Evolutionary conservation across 2,113 vertebrate genomes (phyloP).

Genomic region (Pedetes capensis): DNA sequence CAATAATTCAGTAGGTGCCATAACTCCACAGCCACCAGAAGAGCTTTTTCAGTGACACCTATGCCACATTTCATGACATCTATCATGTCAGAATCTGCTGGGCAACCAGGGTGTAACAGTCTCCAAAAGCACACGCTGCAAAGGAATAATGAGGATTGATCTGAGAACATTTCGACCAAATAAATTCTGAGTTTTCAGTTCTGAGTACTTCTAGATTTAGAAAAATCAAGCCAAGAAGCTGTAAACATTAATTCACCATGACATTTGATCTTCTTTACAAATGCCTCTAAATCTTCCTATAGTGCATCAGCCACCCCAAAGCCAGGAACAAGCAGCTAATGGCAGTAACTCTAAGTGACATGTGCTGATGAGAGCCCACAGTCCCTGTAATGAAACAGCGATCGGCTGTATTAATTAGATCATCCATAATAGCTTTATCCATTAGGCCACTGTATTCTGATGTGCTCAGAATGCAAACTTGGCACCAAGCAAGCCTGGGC

Average conservation of each 20-base stretch:
- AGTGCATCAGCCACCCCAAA: slow-evolving; percentile 58
- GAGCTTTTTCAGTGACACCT: not conserved
- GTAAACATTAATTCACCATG: slow-evolving; percentile 48
- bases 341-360: slow-evolving; percentile 34
- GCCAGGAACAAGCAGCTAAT: slow-evolving; percentile 42
- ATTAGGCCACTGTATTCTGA: slow-evolving; percentile 1
- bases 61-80: not conserved
- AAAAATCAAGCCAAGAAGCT: slow-evolving; percentile 47
- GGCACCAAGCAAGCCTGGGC: not conserved
- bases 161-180: not conserved
- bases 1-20: not conserved
- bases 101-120: no score
- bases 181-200: not conserved
- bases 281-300: slow-evolving; percentile 53
- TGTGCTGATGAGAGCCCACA: not conserved
- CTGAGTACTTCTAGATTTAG: not conserved
- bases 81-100: not conserved
- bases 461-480: not conserved
- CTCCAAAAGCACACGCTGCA: accelerated
- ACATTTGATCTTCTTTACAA: slow-evolving; percentile 61
- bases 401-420: slow-evolving; percentile 70
- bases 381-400: slow-evolving; percentile 54
- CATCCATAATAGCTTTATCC: not conserved
- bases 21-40: not conserved
- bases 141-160: not conserved